Evolutionary conservation across 2,113 vertebrate species (phyloP), one percentile per base, ranked within the genome.

Genomic region (Pygoscelis antarcticus): DNA sequence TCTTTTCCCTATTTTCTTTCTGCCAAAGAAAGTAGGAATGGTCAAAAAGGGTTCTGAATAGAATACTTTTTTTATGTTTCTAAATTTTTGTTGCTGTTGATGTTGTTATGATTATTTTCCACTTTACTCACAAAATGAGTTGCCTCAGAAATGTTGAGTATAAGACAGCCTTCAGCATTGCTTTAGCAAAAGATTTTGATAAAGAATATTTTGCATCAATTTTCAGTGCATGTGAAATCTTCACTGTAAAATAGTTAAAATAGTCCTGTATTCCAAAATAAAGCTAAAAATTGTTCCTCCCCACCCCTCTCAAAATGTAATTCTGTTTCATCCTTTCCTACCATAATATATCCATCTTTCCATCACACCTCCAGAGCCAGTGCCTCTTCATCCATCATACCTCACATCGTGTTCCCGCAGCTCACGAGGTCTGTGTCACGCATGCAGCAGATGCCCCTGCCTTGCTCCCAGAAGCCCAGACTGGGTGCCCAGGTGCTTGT

Each of bases 391-490:
- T 40, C 62, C 25, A 17, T 23, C 3, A 1, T n/a, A 78, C 22
- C 25, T 57, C 27, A 27, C 7, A 3, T 7, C 0, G 0, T 10
- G 13, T 38, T 75, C 36, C 36, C 12, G 3, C 12, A 69, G 49
- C 34, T 75, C 76, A 20, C 0, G 1, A 69, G 23, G 12, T 27
- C 8, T 40, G 61, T 46, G 20, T 58, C 44, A 64, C 0, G 1
- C 8, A 12, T 4, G 5, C 19, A 32, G 34, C 10, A n/a, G 40
- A 72, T 30, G 23, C 4, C 23, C 13, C 21, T 42, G 16, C 14
- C 26, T 25, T 58, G 7, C 34, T 46, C 23, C 36, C 27, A 65
- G 34, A 7, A 65, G 51, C 20, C 20, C 58, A 60, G 16, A 8
- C 13, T 16, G 19, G 13, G 6, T 51, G 20, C 22, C 11, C 18